Evolutionary conservation across 2,113 vertebrate species (phyloP).

Genomic region (Fulmarus glacialis): DNA sequence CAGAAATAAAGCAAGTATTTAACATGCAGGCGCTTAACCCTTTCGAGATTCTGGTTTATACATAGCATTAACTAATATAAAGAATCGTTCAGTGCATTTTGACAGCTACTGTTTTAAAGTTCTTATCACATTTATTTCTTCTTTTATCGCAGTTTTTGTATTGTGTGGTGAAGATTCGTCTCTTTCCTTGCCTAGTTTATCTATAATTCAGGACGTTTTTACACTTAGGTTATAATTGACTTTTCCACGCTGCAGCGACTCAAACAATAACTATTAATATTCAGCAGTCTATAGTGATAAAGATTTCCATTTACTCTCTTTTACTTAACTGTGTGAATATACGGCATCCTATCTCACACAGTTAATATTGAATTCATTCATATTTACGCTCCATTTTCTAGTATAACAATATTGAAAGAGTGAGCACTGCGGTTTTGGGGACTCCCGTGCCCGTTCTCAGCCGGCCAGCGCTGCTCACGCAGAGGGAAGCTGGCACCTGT

Average conservation of each 20-base stretch:
- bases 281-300: slow-evolving; percentile 72
- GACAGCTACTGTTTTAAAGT: slow-evolving; percentile 55
- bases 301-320: slow-evolving; percentile 74
- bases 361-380: slow-evolving; percentile 60
- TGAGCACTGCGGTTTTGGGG: background rate
- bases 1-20: slow-evolving; percentile 25
- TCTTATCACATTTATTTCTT: slow-evolving; percentile 60
- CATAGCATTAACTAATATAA: background rate
- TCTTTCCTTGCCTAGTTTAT: slow-evolving; percentile 64
- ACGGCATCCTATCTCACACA: slow-evolving; percentile 42
- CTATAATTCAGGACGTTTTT: slow-evolving; percentile 70
- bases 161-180: slow-evolving; percentile 43
- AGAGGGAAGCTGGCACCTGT: background rate
- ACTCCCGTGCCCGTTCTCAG: background rate
- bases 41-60: background rate
- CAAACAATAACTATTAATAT: slow-evolving; percentile 78
- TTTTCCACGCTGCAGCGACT: slow-evolving; percentile 67
- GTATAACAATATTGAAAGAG: slow-evolving; percentile 5
- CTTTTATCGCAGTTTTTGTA: slow-evolving; percentile 39
- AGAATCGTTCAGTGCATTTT: background rate
- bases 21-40: slow-evolving; percentile 41
- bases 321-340: slow-evolving; percentile 52
- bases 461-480: background rate
- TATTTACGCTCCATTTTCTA: slow-evolving; percentile 60
- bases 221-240: slow-evolving; percentile 73